Evolutionary conservation across 2,888 invertebrate genomes (phyloP).

Genomic region (Andrena dorsata): DNA sequence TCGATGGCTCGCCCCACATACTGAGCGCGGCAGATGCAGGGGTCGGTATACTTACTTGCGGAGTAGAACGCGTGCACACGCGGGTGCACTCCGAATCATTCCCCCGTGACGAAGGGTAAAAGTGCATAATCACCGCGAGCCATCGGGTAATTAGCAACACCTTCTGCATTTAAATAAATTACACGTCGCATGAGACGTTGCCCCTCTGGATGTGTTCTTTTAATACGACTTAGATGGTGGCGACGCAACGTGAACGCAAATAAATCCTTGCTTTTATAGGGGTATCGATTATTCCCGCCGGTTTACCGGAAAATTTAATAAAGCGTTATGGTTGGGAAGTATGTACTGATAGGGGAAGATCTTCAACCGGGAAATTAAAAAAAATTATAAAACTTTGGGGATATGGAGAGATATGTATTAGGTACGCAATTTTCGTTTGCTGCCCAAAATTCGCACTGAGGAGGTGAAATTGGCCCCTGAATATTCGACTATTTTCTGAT

Average conservation of each 20-base stretch:
- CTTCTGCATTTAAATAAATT: slow-evolving; percentile 5
- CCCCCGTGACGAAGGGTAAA: slow-evolving; percentile 21
- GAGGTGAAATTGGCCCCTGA: too few relatives aligned
- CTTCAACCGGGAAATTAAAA: too few relatives aligned
- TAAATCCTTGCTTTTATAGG: neutral
- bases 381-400: too few relatives aligned
- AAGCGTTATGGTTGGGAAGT: too few relatives aligned
- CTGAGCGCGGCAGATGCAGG: slow-evolving; percentile 28
- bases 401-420: too few relatives aligned
- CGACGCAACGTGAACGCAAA: neutral
- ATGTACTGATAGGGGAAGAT: too few relatives aligned
- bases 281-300: too few relatives aligned
- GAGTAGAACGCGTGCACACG: slow-evolving; percentile 18
- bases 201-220: neutral
- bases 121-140: neutral
- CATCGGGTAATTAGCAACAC: slow-evolving; percentile 31
- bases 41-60: slow-evolving; percentile 46
- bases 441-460: too few relatives aligned
- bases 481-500: too few relatives aligned
- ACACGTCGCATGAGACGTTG: neutral
- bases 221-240: too few relatives aligned
- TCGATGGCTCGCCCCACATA: slow-evolving; percentile 53
- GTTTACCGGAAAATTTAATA: too few relatives aligned
- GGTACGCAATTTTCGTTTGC: too few relatives aligned
- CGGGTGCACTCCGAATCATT: slow-evolving; percentile 29